These are phyloP conservation scores for Liolophura sinensis DNA, from an alignment of 1,140 invertebrate species.

Conservation along the genomic window DNA sequence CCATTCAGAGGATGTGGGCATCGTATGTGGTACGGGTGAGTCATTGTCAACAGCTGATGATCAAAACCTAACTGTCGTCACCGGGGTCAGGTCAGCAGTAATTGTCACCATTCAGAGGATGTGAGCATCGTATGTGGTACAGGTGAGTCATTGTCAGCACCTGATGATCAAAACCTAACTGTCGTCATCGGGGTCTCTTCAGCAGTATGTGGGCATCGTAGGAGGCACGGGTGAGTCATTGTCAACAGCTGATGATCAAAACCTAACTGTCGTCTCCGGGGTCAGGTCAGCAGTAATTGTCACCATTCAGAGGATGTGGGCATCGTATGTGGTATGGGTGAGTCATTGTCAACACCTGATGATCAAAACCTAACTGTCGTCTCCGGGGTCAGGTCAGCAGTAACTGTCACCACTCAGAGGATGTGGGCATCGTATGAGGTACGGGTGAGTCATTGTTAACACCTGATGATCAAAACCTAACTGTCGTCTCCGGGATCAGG, in stretches of 20 bases:
- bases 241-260: too few relatives aligned
- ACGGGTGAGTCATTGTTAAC: too few relatives aligned
- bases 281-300: constrained; percentile 77
- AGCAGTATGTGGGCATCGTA: constrained; percentile 64
- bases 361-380: constrained; percentile 62
- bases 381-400: constrained; percentile 76
- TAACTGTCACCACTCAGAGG: constrained; percentile 72
- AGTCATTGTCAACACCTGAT: too few relatives aligned
- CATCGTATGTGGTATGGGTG: constrained; percentile 34
- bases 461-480: too few relatives aligned
- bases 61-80: too few relatives aligned
- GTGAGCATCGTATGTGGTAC: constrained; percentile 37
- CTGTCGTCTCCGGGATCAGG: constrained; percentile 76
- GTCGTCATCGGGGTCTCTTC: constrained; percentile 76
- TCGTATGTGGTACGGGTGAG: too few relatives aligned
- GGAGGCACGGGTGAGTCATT: constrained; percentile 11
- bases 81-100: too few relatives aligned
- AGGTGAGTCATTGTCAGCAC: constrained; percentile 10
- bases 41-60: too few relatives aligned
- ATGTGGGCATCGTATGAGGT: constrained; percentile 46
- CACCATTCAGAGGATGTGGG: constrained; percentile 67
- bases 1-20: too few relatives aligned
- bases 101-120: constrained; percentile 71
- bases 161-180: constrained; percentile 53
- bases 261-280: constrained; percentile 72